These are phyloP conservation scores for Chrysolina americana DNA, from an alignment of 2,888 invertebrate genomes.

Conservation along the genomic window DNA sequence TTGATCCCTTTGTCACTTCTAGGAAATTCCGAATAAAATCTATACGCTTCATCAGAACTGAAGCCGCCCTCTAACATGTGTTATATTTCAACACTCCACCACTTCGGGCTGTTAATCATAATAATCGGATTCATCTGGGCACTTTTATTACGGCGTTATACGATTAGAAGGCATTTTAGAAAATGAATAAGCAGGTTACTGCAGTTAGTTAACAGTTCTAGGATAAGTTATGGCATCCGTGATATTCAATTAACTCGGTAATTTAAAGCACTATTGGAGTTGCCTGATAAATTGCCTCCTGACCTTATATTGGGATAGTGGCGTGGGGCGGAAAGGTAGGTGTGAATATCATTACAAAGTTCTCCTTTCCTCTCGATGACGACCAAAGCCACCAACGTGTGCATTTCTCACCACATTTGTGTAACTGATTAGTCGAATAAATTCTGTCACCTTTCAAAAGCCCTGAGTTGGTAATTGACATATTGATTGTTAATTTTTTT, in stretches of 20 bases:
- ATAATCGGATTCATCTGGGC: constrained; percentile 37
- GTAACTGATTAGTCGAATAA: not conserved
- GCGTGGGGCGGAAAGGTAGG: constrained; percentile 8
- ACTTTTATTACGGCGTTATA: constrained; percentile 35
- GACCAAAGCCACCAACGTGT: constrained; percentile 6
- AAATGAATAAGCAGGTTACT: constrained; percentile 41
- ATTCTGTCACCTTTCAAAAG: too few species aligned
- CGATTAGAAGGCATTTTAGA: constrained; percentile 45
- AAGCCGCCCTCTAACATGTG: constrained; percentile 25
- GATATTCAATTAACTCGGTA: constrained; percentile 53
- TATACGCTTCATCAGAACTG: not conserved
- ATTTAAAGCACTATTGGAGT: constrained; percentile 47
- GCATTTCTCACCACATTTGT: not conserved
- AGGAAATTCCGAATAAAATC: not conserved
- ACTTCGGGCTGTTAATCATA: constrained; percentile 32
- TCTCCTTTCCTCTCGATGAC: not conserved
- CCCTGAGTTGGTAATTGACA: too few species aligned
- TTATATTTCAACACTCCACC: constrained; percentile 31
- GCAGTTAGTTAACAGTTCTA: constrained; percentile 32
- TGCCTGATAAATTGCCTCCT: constrained; percentile 19
- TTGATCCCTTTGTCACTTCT: not conserved
- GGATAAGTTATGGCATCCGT: constrained; percentile 46
- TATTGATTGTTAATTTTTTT: too few species aligned
- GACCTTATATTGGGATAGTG: constrained; percentile 24
- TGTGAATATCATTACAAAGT: constrained; percentile 2